A percentile compares a stretch with the other conserved stretches of the same genome.
Conservation (phyloP, 1,140 invertebrate genomes). For the Aleiodes sp. region DNA sequence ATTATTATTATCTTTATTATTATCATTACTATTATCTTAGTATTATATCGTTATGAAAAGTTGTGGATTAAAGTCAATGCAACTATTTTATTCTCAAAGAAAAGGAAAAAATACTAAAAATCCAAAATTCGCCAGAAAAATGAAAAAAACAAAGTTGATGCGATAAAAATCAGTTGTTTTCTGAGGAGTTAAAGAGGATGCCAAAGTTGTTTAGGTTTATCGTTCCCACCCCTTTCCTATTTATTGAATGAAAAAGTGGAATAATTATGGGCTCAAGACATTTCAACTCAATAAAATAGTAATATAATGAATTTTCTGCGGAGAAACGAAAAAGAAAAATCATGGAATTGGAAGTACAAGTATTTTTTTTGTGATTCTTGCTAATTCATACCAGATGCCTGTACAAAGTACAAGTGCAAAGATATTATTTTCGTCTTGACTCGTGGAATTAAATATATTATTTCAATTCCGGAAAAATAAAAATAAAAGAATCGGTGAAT, state of each 20-base stretch:
- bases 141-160: slow-evolving; percentile 41
- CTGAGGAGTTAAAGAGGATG: slow-evolving; percentile 60
- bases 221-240: slow-evolving; percentile 32
- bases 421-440: too few relatives aligned
- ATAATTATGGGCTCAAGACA: slow-evolving; percentile 31
- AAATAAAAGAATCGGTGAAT: neutral
- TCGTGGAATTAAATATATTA: too few relatives aligned
- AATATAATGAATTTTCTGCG: too few relatives aligned
- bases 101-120: slow-evolving; percentile 16
- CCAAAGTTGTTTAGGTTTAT: slow-evolving; percentile 67
- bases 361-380: neutral
- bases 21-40: slow-evolving; percentile 42
- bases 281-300: too few relatives aligned
- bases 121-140: slow-evolving; percentile 15
- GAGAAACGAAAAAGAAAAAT: neutral
- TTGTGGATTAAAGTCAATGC: neutral
- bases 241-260: slow-evolving; percentile 39
- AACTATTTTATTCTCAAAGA: neutral
- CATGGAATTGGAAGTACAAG: too few relatives aligned
- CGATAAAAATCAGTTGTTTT: slow-evolving; percentile 43
- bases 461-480: neutral
- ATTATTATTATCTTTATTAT: slow-evolving; percentile 40
- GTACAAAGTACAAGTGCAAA: too few relatives aligned
- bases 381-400: too few relatives aligned
- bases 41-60: slow-evolving; percentile 38